phyloP scores from a whole-genome alignment of 2,113 vertebrate species.

The Dromaius novaehollandiae region DNA sequence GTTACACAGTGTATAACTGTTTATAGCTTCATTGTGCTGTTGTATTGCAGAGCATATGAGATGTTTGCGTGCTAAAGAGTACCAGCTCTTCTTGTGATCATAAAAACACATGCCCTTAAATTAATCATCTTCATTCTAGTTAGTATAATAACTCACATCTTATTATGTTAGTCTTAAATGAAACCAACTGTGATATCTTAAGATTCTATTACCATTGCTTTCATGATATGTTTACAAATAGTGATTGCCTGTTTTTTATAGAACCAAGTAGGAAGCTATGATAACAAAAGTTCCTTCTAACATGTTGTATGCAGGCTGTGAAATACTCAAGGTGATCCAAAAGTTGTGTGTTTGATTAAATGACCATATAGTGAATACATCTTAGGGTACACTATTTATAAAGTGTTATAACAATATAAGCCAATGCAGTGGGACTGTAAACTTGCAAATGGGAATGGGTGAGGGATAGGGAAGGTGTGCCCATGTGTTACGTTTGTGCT shows the following conservation, averaged over 20 bases:
- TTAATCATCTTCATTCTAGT: background rate
- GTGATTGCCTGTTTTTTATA: background rate
- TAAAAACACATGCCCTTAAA: background rate
- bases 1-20: background rate
- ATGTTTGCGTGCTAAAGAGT: background rate
- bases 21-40: background rate
- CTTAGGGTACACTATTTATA: background rate
- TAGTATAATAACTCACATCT: background rate
- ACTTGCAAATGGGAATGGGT: fast-evolving
- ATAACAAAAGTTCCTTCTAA: background rate
- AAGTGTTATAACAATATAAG: background rate
- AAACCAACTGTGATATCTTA: background rate
- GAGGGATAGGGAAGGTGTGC: background rate
- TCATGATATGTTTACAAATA: background rate
- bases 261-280: background rate
- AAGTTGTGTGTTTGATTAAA: background rate
- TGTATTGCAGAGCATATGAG: background rate
- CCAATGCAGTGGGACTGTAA: background rate
- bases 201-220: background rate
- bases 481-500: background rate
- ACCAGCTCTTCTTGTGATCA: background rate
- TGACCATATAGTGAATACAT: background rate
- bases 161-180: background rate
- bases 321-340: background rate
- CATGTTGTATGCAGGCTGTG: background rate